Evolutionary conservation across 2,888 invertebrate genomes (phyloP).

Genomic region (Aromia moschata): DNA sequence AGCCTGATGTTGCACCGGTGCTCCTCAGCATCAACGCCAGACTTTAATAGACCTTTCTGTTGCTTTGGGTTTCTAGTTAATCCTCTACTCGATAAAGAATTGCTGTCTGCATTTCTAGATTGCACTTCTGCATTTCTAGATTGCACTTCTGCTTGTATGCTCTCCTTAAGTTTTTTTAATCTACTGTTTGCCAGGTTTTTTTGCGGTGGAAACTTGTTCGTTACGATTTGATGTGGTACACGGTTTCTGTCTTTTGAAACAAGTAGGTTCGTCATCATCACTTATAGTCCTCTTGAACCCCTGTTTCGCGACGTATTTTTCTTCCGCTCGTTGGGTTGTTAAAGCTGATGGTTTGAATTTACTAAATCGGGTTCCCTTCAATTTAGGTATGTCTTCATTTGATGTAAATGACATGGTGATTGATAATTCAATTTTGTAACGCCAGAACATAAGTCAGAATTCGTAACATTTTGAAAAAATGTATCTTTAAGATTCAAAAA

Average conservation of each 20-base stretch:
- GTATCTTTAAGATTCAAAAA: too few species aligned
- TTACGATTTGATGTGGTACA: neutral
- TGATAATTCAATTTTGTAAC: too few species aligned
- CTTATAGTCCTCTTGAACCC: neutral
- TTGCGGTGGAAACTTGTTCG: slow-evolving; percentile 3
- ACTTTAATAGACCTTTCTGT: too few species aligned
- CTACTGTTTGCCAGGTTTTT: slow-evolving; percentile 34
- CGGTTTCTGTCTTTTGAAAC: neutral
- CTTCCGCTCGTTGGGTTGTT: neutral
- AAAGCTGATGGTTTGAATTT: slow-evolving; percentile 1
- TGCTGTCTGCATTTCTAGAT: too few species aligned
- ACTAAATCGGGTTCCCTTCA: slow-evolving; percentile 9
- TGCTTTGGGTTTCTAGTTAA: neutral
- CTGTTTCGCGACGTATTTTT: neutral
- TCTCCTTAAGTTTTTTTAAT: slow-evolving; percentile 31
- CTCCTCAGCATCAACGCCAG: neutral
- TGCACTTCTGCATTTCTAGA: neutral
- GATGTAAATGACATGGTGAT: too few species aligned
- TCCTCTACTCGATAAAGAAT: neutral
- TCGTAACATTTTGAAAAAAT: too few species aligned
- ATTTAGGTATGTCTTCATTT: slow-evolving; percentile 7
- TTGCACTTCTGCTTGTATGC: slow-evolving; percentile 22
- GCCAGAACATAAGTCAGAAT: too few species aligned
- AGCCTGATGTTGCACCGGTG: too few species aligned
- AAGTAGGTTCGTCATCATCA: neutral